Evolutionary conservation across 2,888 invertebrate species (phyloP), one percentile per base, ranked within the genome.

Genomic region (Ectobius pallidus): DNA sequence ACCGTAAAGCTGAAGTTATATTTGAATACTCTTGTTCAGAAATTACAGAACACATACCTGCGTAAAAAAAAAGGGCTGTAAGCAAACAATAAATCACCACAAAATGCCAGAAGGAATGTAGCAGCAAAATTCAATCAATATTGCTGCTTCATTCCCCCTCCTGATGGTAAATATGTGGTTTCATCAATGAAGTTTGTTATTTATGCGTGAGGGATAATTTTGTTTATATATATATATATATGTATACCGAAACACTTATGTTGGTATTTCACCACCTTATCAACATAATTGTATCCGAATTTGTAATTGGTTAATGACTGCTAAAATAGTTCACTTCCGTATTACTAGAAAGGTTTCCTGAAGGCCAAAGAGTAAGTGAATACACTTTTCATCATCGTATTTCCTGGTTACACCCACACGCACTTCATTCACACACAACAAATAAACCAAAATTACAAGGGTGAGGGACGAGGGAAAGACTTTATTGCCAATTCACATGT

Each of bases 311-410:
- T 72, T 74, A 72, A 71, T 68, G 49, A 73, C 39, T 44, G 71
- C 71, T 75, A 73, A 75, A 74, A 72, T 67, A 70, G 68, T 73
- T 73, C 68, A 74, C 49, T 74, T 62, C 61, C 61, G 72, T 52
- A 72, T 62, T 70, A 63, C 58, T 70, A 70, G 52, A 63, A 62
- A 69, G 20, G 68, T 68, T 70, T 49, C 32, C 71, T 73, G 52
- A 74, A 70, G 63, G 70, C 68, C 69, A 44, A 63, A 75, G 71
- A 69, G 67, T 69, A 75, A 49, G 55, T 46, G 62, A 55, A 73
- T 68, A 70, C 70, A 46, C 42, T 32, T 20, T 67, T n/a, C 49
- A 16, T 27, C 42, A 65, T 34, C 44, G 25, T 65, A 25, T 22
- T 42, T 22, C 20, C 22, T 55, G 49, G 49, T 34, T 63, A 63